A percentile compares a stretch with the other conserved stretches of the same genome.
These are phyloP conservation scores for Catagonus wagneri DNA, from an alignment of 2,113 vertebrate genomes.

Conservation along the genomic window DNA sequence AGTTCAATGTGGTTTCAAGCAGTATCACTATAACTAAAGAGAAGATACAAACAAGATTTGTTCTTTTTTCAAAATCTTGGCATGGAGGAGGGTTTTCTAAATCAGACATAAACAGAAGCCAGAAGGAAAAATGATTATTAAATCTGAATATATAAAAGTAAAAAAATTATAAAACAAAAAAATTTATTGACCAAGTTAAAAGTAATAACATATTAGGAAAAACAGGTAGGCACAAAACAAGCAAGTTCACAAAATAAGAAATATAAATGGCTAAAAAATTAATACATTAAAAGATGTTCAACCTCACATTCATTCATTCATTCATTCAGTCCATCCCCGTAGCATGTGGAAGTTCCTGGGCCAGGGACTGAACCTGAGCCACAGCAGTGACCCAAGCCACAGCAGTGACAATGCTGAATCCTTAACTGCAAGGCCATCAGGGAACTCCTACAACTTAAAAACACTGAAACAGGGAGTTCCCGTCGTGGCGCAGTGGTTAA, in stretches of 20 bases:
- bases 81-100: constrained; percentile 16
- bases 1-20: neutral
- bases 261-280: neutral
- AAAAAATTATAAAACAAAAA: constrained; percentile 1
- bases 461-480: neutral
- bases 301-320: neutral
- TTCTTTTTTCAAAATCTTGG: neutral
- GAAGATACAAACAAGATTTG: neutral
- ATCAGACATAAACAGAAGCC: neutral
- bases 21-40: neutral
- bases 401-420: no score
- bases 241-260: constrained; percentile 3
- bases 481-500: no score
- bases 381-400: no score
- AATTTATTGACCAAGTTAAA: neutral
- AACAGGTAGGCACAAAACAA: neutral
- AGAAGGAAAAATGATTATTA: neutral
- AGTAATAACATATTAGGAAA: neutral
- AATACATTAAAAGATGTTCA: constrained; percentile 10
- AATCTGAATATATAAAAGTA: neutral
- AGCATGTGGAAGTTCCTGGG: no score
- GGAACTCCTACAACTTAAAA: neutral
- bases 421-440: no score
- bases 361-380: no score
- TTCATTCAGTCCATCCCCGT: no score